These are phyloP conservation scores for Scatophagus argus DNA, from an alignment of 2,113 vertebrate genomes.

Conservation along the genomic window DNA sequence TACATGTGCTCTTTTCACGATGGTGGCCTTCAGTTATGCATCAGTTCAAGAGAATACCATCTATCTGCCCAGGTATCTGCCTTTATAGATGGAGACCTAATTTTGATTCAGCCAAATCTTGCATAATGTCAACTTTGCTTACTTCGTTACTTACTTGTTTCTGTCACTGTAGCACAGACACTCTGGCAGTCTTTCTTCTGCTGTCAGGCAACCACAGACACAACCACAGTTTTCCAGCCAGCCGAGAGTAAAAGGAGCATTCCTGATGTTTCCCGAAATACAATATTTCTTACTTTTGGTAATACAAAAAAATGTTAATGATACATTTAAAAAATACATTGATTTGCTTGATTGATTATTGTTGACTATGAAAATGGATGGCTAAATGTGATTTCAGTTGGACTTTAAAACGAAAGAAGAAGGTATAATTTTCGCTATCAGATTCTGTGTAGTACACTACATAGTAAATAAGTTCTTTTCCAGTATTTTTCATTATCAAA, in stretches of 20 bases:
- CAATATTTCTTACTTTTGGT: no score
- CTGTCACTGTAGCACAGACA: not conserved
- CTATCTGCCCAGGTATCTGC: not conserved
- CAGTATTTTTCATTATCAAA: not conserved
- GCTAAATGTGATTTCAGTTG: not conserved
- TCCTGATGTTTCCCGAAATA: not conserved
- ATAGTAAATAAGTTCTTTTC: not conserved
- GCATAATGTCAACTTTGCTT: not conserved
- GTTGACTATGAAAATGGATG: not conserved
- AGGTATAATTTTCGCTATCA: not conserved
- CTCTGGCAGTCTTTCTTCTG: not conserved
- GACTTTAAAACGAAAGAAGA: not conserved
- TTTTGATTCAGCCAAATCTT: not conserved
- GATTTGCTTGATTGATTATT: no score
- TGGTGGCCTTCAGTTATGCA: not conserved
- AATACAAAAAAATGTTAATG: not conserved
- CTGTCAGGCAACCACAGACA: not conserved
- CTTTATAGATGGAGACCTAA: not conserved
- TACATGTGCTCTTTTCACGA: not conserved
- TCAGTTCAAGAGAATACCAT: not conserved
- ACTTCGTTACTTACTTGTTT: not conserved
- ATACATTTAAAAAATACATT: not conserved
- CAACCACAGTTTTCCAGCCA: rapidly evolving
- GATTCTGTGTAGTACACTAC: not conserved
- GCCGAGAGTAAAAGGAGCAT: not conserved